Evolutionary conservation across 1,140 invertebrate species (phyloP).

Genomic region (Eufriesea mexicana): DNA sequence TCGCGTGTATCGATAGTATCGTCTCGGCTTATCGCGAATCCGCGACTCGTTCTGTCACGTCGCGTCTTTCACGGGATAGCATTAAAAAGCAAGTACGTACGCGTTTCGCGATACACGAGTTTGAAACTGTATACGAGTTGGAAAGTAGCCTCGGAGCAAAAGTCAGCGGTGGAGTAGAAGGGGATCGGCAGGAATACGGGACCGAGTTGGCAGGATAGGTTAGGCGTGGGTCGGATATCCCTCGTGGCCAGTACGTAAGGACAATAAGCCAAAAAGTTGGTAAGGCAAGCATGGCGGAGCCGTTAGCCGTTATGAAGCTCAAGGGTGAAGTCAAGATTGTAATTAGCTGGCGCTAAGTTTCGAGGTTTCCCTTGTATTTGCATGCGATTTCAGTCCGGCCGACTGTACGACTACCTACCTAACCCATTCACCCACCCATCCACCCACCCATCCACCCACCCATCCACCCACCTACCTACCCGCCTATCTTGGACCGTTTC

Average conservation of each 20-base stretch:
- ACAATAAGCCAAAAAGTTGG: slow-evolving; percentile 81
- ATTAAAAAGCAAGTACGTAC: slow-evolving; percentile 11
- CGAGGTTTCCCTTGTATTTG: slow-evolving; percentile 78
- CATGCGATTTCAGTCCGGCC: slow-evolving; percentile 62
- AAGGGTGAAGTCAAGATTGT: slow-evolving; percentile 81
- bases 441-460: not conserved
- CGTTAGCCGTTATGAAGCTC: slow-evolving; percentile 81
- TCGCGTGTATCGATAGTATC: no score
- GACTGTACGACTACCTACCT: not conserved
- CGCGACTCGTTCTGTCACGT: not conserved
- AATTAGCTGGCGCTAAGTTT: slow-evolving; percentile 81
- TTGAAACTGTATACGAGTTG: slow-evolving; percentile 57
- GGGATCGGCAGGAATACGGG: slow-evolving; percentile 9
- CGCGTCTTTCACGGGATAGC: not conserved
- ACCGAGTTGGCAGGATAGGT: slow-evolving; percentile 20
- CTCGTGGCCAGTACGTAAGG: slow-evolving; percentile 79
- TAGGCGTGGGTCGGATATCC: slow-evolving; percentile 69
- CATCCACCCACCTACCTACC: slow-evolving; percentile 1
- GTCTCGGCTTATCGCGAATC: not conserved
- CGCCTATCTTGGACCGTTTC: not conserved
- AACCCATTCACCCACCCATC: no score
- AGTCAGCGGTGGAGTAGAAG: slow-evolving; percentile 26
- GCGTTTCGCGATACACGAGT: slow-evolving; percentile 42
- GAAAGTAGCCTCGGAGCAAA: slow-evolving; percentile 52
- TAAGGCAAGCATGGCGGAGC: slow-evolving; percentile 63